Base-by-base conservation (phyloP, 2,888 invertebrate genomes). In the Uloborus plumipes region DNA sequence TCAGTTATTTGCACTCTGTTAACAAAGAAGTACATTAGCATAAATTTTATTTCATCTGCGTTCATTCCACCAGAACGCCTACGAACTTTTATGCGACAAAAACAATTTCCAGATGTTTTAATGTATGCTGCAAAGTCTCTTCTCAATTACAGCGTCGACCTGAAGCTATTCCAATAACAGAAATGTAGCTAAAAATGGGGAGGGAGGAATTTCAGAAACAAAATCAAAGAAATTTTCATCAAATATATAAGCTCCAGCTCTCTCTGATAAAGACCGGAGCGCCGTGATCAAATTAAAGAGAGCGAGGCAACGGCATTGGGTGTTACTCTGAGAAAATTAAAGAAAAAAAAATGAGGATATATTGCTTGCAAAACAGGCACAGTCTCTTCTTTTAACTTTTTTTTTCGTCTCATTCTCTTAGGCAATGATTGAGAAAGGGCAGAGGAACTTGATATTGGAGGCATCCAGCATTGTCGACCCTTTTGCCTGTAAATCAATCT, bases 211-310 rank as follows among this genome's bases (percentile, higher is more conserved):
- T 31, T 31, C 2, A 31, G 31, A 31, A 31, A 31, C 31, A 31
- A 31, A 31, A 31, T 31, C 31, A 31, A 47, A 64, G 64, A 64
- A 64, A 64, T 64, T 64, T 64, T 64, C 64, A 64, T 64, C 64
- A 64, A 47, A 64, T 64, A 39, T 64, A 47, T 64, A 31, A 31
- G 31, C 31, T 31, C 31, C 31, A 18, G 64, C 64, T 64, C n/a
- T 39, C 47, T 64, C 64, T 64, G 64, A 64, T 64, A 64, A 64
- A 64, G 64, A 64, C 64, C 26, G 50, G 77, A 71, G 61, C 61
- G 64, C 49, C 53, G 79, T 79, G 79, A 79, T 79, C 72, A 79
- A 79, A 79, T 79, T 79, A 79, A 79, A 79, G 53, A 16, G 79
- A 67, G 69, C 26, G 51, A 51, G 65, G 70, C 64, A 65, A 65